Conservation (phyloP, 2,113 vertebrate species). For the Oreochromis niloticus region DNA sequence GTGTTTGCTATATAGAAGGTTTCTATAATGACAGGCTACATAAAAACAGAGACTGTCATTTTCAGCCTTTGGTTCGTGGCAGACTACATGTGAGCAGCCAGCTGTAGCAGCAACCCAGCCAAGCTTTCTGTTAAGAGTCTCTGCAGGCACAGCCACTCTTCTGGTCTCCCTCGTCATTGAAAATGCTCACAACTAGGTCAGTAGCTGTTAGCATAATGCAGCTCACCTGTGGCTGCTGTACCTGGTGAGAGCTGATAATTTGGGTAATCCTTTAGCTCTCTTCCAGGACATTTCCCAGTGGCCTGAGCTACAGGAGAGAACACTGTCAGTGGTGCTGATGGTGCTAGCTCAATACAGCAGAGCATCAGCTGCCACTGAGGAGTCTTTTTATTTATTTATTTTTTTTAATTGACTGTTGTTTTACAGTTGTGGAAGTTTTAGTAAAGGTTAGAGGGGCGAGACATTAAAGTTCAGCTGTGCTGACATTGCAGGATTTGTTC, state of each 20-base stretch:
- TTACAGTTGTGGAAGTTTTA: neutral
- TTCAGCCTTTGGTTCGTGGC: neutral
- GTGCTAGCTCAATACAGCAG: neutral
- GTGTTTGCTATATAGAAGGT: neutral
- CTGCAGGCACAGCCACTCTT: neutral
- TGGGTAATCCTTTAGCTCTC: constrained; percentile 8
- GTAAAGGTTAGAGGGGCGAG: neutral
- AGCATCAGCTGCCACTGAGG: neutral
- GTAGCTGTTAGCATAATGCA: constrained; percentile 19
- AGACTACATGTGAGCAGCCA: neutral
- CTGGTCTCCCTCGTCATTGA: neutral
- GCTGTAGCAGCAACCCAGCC: neutral
- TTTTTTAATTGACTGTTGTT: neutral
- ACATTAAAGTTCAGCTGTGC: neutral
- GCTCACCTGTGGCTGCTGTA: constrained; percentile 21
- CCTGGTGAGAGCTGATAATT: constrained; percentile 14
- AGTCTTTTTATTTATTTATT: neutral
- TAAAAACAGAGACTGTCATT: neutral
- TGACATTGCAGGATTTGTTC: neutral
- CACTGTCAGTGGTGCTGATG: neutral
- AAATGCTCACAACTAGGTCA: constrained; percentile 41
- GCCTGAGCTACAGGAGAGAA: neutral
- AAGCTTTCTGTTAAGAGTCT: neutral
- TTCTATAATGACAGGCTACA: neutral
- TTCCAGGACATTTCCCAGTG: neutral